A percentile compares a stretch with the other conserved stretches of the same genome.
phyloP scores from a whole-genome alignment of 2,888 invertebrate species.

The Nebria salina region DNA sequence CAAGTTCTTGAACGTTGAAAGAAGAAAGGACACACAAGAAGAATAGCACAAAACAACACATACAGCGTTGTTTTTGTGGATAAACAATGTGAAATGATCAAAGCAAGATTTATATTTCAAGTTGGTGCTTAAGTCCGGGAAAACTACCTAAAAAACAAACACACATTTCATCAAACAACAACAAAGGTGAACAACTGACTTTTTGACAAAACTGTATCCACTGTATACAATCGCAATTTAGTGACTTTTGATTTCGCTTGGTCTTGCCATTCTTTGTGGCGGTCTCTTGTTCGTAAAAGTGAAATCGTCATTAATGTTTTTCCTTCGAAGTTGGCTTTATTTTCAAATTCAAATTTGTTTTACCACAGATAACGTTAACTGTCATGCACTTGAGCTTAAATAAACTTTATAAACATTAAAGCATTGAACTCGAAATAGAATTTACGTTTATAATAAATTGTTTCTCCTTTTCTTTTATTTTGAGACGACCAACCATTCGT shows the following conservation, averaged over 20 bases:
- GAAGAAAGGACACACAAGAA: not conserved
- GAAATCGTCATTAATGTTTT: not conserved
- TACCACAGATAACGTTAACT: not conserved
- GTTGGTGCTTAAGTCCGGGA: not conserved
- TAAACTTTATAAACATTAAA: not conserved
- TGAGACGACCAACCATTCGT: not conserved
- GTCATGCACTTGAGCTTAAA: not conserved
- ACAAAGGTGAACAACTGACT: not conserved
- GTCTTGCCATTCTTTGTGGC: not conserved
- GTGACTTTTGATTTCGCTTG: not conserved
- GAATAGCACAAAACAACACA: not conserved
- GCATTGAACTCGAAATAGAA: not conserved
- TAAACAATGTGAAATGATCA: not conserved
- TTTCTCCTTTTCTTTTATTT: not conserved
- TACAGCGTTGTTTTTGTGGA: not conserved
- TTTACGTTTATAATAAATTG: not conserved
- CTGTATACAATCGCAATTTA: not conserved
- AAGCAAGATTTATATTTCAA: not conserved
- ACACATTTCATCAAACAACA: not conserved
- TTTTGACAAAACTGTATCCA: not conserved
- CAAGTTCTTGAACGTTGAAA: not conserved
- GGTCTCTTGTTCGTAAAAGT: not conserved
- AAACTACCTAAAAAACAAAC: not conserved
- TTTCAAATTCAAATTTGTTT: not conserved
- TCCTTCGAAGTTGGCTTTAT: not conserved